Conservation (phyloP, 1,140 invertebrate species). For the Elymnias hypermnestra region DNA sequence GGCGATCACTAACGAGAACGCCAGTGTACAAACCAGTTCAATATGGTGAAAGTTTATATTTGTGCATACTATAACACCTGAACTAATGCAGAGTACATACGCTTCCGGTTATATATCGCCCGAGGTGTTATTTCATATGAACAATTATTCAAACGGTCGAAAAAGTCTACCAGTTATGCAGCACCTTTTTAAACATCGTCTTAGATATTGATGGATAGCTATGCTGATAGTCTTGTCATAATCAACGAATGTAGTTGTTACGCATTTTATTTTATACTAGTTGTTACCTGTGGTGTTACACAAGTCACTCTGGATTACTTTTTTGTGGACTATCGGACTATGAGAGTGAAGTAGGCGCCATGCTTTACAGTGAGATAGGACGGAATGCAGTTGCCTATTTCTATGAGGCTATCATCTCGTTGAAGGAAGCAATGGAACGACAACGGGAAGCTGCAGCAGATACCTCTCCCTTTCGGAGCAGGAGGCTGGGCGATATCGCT, state of each 20-base stretch:
- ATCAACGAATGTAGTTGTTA: slow-evolving; percentile 2
- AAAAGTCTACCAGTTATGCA: slow-evolving; percentile 5
- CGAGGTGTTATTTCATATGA: slow-evolving; percentile 35
- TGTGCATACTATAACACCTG: slow-evolving; percentile 44
- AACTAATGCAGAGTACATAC: slow-evolving; percentile 26
- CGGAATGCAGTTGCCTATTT: too few relatives aligned
- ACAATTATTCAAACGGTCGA: slow-evolving; percentile 9
- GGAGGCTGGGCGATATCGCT: too few relatives aligned
- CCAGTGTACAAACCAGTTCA: slow-evolving; percentile 21
- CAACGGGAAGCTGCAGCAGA: too few relatives aligned
- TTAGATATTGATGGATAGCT: slow-evolving; percentile 1
- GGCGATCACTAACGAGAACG: slow-evolving; percentile 3
- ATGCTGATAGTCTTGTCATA: slow-evolving; percentile 2
- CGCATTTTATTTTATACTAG: not conserved
- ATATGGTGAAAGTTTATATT: slow-evolving; percentile 49
- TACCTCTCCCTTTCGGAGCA: too few relatives aligned
- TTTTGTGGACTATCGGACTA: too few relatives aligned
- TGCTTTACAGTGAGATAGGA: too few relatives aligned
- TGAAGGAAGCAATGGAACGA: too few relatives aligned
- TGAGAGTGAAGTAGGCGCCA: too few relatives aligned
- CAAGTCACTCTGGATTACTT: too few relatives aligned
- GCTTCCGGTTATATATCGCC: slow-evolving; percentile 35
- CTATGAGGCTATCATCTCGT: too few relatives aligned
- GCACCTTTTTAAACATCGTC: not conserved
- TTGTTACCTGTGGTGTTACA: not conserved